Evolutionary conservation across 2,113 vertebrate species (phyloP), one percentile per base, ranked within the genome.

Genomic region (Lepus europaeus): DNA sequence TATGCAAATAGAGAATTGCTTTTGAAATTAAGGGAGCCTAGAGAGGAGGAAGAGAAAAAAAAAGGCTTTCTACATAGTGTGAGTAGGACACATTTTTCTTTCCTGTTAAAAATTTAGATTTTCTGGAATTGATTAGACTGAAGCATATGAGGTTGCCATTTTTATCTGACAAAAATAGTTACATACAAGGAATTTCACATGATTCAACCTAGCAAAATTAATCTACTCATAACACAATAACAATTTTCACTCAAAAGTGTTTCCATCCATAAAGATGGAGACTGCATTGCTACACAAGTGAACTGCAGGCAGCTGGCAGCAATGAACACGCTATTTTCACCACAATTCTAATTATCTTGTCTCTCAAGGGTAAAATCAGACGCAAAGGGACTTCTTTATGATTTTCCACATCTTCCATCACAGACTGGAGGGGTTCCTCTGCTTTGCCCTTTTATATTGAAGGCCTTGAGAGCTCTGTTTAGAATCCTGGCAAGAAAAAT

Each of bases 331-430:
- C 61, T 87, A 29, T 74, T 45, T 80, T 93, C 73, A 29, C 53
- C 5, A 36, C 14, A 61, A 51, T 76, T 66, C n/a, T 3, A 22
- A 79, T 80, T 33, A 33, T 33, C 36, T 90, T 83, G 36, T 64
- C 86, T 72, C 79, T 91, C 84, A 89, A 95, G 84, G 77, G 66
- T 27, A 77, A 96, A 92, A 20, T 10, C 82, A 2, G 1, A n/a
- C 3, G 59, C 33, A 13, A 82, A 72, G 86, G 29, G 22, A 85
- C 73, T 51, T 88, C 53, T 61, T 51, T 3, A 1, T 8, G 5
- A 17, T 1, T 22, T 78, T 56, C 16, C 74, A 1, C 33, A 36
- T 19, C 53, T 80, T 61, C 80, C 9, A 2, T 61, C 74, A 33
- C 16, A 19, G 63, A 51, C 25, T 3, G 19, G 39, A 81, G 0